Conservation (phyloP, 2,113 vertebrate genomes). For the Caranx melampygus region DNA sequence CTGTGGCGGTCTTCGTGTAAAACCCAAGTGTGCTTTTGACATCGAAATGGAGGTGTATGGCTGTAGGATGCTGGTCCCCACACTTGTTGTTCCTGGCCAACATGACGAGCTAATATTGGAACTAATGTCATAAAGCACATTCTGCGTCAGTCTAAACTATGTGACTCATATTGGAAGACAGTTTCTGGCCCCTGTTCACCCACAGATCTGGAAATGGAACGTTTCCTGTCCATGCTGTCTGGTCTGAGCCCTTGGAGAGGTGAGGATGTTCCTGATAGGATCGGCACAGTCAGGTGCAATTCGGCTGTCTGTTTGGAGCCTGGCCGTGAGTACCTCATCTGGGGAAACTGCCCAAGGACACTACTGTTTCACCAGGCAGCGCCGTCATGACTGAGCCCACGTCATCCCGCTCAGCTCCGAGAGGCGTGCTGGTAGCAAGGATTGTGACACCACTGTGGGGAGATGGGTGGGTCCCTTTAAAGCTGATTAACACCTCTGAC, state of each 20-base stretch:
- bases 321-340: constrained; percentile 35
- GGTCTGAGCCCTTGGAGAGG: constrained; percentile 31
- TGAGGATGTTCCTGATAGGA: constrained; percentile 7
- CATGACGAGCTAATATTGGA: constrained; percentile 37
- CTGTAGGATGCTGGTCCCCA: constrained; percentile 30
- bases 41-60: constrained; percentile 39
- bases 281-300: constrained; percentile 24
- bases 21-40: constrained; percentile 16
- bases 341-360: constrained; percentile 28
- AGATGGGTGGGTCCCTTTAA: constrained; percentile 29
- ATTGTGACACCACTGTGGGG: constrained; percentile 15
- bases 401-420: constrained; percentile 11
- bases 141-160: constrained; percentile 10
- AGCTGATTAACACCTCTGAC: constrained; percentile 11
- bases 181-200: constrained; percentile 11
- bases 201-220: constrained; percentile 1
- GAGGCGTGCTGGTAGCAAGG: constrained; percentile 13
- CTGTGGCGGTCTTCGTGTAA: constrained; percentile 21
- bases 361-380: constrained; percentile 19
- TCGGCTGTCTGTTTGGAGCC: constrained; percentile 24
- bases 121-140: constrained; percentile 41
- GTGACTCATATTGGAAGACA: constrained; percentile 39
- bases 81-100: constrained; percentile 18
- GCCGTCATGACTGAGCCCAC: constrained; percentile 14
- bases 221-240: constrained; percentile 38